Base-by-base conservation (phyloP, 1,140 invertebrate genomes). In the Pseudomyrmex flavicornis region DNA sequence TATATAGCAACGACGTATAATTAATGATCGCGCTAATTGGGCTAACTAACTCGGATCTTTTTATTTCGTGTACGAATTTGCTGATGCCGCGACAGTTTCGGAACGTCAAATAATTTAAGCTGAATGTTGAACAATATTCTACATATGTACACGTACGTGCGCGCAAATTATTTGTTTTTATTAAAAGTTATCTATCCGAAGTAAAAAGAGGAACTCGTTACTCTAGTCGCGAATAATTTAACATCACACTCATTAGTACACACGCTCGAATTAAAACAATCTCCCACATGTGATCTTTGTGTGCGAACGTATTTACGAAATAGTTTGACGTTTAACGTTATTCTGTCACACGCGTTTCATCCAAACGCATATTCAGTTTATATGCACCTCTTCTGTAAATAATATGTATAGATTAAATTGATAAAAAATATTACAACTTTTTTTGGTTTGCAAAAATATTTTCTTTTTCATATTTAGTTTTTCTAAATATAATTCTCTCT, bases 1-100 rank as follows among this genome's bases (percentile, higher is more conserved):
- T 35, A 48, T n/a, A 8, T 22, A 48, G 44, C 15, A 15, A 80
- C 54, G 13, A 72, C 44, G n/a, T 70, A 20, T 79, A 72, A 79
- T 79, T 80, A 80, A 80, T 80, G 70, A 15, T 8, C 1, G 35
- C 46, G 26, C 66, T 80, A 80, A 72, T 80, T 72, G 66, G 22
- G 22, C 66, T 59, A 70, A 69, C 46, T 79, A 79, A 80, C 54
- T 61, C 12, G 12, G 59, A 80, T 70, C 2, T 70, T 70, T 72
- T 59, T 72, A 72, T 72, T 13, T 46, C 35, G 1, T 35, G 35
- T 56, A 7, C 26, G 50, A 72, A 13, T 80, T 54, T 50, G 63
- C 5, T 26, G 35, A 15, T 12, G 10, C 13, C 17, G 26, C 56
- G 52, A 26, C 44, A 26, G 10, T 61, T 79, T 46, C 52, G 46